Evolutionary conservation across 2,888 invertebrate genomes (phyloP), one percentile per base, ranked within the genome.

Genomic region (Lasius platythorax): DNA sequence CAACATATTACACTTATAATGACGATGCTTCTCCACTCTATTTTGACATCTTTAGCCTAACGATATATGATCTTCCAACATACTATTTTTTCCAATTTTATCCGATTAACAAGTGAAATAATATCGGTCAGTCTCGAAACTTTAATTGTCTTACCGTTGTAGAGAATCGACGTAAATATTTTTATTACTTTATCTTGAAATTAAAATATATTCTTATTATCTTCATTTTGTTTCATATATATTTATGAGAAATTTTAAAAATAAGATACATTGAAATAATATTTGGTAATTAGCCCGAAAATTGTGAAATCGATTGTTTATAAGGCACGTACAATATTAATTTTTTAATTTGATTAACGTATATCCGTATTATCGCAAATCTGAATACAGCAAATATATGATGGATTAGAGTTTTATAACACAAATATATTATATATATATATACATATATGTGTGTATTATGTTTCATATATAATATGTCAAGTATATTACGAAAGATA

Each of bases 351-450:
- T 6, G 9, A 58, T 73, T 53, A n/a, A n/a, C 1, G 18, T 56
- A 8, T 18, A 56, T 23, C 4, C 2, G n/a, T 53, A 53, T 53
- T n/a, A 72, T 72, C 37, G 9, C 11, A 56, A 37, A 72, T 37
- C 12, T 53, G 8, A 53, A 53, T 53, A 8, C 18, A 73, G 4
- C 9, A 58, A 58, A 40, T 56, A 37, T 33, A 66, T 37, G 30
- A 68, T 3, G n/a, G 2, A 70, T 58, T 18, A 37, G 8, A 53
- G 15, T 53, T 58, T 73, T 61, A 73, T 73, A 73, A 33, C 56
- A 28, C 3, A 73, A 18, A 53, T 72, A n/a, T 72, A 56, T 37
- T 50, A 23, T 56, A 11, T 4, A 56, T 23, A 23, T 56, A 23
- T 23, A 56, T 56, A 23, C 3, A 23, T 23, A 53, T 18, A 50